A percentile compares a stretch with the other conserved stretches of the same genome.
phyloP scores from a whole-genome alignment of 2,888 invertebrate species.

The Drosophila niveifrons region DNA sequence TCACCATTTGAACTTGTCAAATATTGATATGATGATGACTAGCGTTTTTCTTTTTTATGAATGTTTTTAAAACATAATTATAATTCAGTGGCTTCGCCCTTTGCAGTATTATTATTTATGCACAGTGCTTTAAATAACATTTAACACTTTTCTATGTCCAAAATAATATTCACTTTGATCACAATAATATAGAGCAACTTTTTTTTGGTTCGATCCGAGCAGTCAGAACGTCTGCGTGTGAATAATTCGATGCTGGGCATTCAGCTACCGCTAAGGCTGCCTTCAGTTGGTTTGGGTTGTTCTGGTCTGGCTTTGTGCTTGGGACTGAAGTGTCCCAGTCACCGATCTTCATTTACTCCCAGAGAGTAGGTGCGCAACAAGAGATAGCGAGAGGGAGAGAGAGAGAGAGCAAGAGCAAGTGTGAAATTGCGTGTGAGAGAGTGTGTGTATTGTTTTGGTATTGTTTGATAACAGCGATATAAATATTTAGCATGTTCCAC shows the following conservation, averaged over 20 bases:
- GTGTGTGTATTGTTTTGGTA: slow-evolving; percentile 21
- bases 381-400: background rate
- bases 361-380: slow-evolving; percentile 12
- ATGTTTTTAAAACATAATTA: slow-evolving; percentile 4
- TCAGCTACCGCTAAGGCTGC: slow-evolving; percentile 67
- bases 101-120: slow-evolving; percentile 4
- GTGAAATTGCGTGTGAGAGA: slow-evolving; percentile 1
- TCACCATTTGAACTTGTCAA: slow-evolving; percentile 61
- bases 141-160: slow-evolving; percentile 36
- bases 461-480: slow-evolving; percentile 59
- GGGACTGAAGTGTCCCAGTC: slow-evolving; percentile 44
- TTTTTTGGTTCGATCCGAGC: slow-evolving; percentile 62
- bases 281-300: slow-evolving; percentile 36
- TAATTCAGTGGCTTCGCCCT: background rate
- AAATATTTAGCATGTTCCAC: slow-evolving; percentile 35
- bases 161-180: slow-evolving; percentile 7
- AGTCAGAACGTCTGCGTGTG: slow-evolving; percentile 73
- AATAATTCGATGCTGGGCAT: slow-evolving; percentile 68
- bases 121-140: slow-evolving; percentile 7
- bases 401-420: background rate
- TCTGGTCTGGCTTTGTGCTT: slow-evolving; percentile 39
- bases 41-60: slow-evolving; percentile 25
- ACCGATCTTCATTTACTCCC: slow-evolving; percentile 32
- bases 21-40: slow-evolving; percentile 27
- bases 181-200: slow-evolving; percentile 25